Evolutionary conservation across 2,797 vertebrate species (phyloP), one percentile per base, ranked within the genome.

Genomic region (Aulostomus chinensis): DNA sequence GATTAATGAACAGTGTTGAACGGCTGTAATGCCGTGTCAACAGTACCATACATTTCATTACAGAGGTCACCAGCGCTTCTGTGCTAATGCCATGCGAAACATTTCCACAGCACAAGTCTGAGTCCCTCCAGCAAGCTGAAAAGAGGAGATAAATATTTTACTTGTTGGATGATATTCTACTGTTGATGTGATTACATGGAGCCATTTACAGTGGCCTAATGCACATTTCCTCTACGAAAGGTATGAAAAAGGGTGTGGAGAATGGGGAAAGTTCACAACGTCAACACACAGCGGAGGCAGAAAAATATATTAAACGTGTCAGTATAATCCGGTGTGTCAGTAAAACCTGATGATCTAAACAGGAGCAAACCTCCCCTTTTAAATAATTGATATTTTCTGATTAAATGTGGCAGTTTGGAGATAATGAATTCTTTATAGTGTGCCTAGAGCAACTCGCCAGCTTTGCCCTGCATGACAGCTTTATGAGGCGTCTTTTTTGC

Each of bases 371-470:
- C 88, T 90, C 88, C 81, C 85, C 84, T 86, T 92, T 94, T 96
- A 93, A 95, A 93, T 95, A 95, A 97, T 95, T 95, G 91, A 93
- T 93, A 93, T 92, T 93, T 92, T 88, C 91, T 95, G 94, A 97
- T 96, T 95, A 98, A 96, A 94, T 85, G 88, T 93, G 90, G 90
- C 89, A 93, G 92, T 86, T 90, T 88, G 89, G 75, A 93, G 93
- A 94, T 94, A 94, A 95, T 94, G 88, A 94, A 94, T 93, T 91
- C 93, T 94, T 95, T 92, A 93, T 92, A 92, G 88, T 83, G 79
- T 82, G 93, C 93, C 92, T 91, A 92, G 91, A 94, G 95, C 93
- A 93, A 96, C 93, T 94, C 93, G 91, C 92, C 93, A 91, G 93
- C 92, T 91, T 90, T 92, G 81, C 94, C 93, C 92, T 90, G 88